Evolutionary conservation across 1,140 invertebrate species (phyloP), one percentile per base, ranked within the genome.

Genomic region (Magallana gigas): DNA sequence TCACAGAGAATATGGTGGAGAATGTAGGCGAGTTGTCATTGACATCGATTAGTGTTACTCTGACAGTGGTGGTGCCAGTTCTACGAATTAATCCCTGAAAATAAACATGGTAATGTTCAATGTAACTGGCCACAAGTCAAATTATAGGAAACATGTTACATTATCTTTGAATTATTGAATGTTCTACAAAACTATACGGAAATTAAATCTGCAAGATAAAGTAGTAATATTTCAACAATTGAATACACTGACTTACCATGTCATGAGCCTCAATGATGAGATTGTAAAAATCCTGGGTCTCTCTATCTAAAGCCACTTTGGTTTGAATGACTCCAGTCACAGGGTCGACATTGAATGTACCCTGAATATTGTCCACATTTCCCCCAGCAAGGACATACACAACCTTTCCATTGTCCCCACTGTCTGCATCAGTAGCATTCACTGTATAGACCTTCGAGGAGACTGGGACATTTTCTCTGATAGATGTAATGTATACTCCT

Each of bases 1-100:
- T 98, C 0, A 98, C 97, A 92, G 97, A 98, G 94, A 98, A 99
- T 0, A 99, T 94, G 81, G 98, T 95, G 0, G 98, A 98, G 93
- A 99, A 99, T 88, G 97, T 96, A 0, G 98, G 98, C 11, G 98
- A 97, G 94, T 99, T 98, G 94, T 99, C 98, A 95, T 99, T 99
- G 94, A 98, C 98, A 93, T 99, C 98, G 18, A 97, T 93, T 16
- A 99, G 96, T 7, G 96, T 97, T 0, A 99, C 96, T 16, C 97
- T 92, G 0, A 99, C 97, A 57, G 97, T 98, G 0, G 98, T 96
- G 0, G 97, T 97, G 9, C 98, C 98, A 0, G 97, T 97, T 62
- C 83, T 88, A 23, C 57, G 64, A n/a, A 85, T 85, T n/a, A 71
- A 64, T 16, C 93, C 93, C 92, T 93, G 84, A 92, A 92, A 84